These are phyloP conservation scores for Terrapene triunguis DNA, from an alignment of 2,113 vertebrate genomes.

Conservation along the genomic window DNA sequence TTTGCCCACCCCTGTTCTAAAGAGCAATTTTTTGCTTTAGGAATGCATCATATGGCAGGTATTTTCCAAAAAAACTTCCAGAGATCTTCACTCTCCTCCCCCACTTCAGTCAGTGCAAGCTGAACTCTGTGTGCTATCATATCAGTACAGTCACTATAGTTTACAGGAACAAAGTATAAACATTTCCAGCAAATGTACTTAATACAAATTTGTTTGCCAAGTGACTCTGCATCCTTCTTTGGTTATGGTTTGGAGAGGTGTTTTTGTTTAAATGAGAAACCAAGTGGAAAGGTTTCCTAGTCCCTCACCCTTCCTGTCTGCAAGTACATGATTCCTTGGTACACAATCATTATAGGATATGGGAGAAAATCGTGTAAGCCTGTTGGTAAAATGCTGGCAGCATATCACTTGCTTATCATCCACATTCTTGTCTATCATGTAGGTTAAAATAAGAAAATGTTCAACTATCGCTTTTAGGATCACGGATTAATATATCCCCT, in stretches of 20 bases:
- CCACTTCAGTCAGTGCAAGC: background rate
- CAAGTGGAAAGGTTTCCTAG: slow-evolving; percentile 44
- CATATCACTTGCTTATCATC: background rate
- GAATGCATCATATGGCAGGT: background rate
- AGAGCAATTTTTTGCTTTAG: background rate
- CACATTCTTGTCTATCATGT: background rate
- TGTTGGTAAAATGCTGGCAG: slow-evolving; percentile 55
- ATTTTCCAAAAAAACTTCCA: background rate
- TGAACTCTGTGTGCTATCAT: fast-evolving
- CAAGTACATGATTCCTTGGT: slow-evolving; percentile 48
- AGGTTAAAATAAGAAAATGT: slow-evolving; percentile 24
- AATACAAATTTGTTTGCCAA: slow-evolving; percentile 43
- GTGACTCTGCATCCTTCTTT: slow-evolving; percentile 37
- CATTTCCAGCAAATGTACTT: slow-evolving; percentile 56
- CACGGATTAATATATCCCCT: fast-evolving
- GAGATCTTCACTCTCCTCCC: background rate
- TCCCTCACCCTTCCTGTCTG: slow-evolving; percentile 74
- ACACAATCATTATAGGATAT: slow-evolving; percentile 64
- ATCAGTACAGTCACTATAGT: background rate
- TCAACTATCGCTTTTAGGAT: background rate
- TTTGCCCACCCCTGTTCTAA: background rate
- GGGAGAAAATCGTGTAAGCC: slow-evolving; percentile 59
- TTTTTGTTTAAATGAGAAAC: slow-evolving; percentile 62
- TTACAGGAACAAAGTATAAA: slow-evolving; percentile 20
- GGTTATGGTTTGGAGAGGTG: slow-evolving; percentile 55